These are phyloP conservation scores for Acrobasis consociella DNA, from an alignment of 2,888 invertebrate species.

Conservation along the genomic window DNA sequence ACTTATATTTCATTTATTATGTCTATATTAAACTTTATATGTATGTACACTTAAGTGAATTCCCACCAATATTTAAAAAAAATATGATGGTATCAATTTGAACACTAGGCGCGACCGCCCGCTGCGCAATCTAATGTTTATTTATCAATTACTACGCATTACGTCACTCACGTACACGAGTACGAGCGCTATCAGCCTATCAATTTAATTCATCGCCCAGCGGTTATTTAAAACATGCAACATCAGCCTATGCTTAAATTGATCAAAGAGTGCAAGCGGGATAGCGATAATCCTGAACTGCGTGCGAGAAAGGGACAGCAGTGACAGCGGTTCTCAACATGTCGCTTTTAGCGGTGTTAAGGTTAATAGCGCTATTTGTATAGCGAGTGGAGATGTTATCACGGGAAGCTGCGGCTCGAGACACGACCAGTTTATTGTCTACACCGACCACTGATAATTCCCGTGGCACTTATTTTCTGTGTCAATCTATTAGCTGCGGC, in stretches of 20 bases:
- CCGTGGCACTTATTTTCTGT: conserved; percentile 25
- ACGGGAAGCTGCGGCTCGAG: conserved; percentile 49
- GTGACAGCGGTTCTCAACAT: conserved; percentile 53
- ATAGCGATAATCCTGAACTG: conserved; percentile 25
- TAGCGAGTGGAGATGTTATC: conserved; percentile 67
- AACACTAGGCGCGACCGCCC: conserved; percentile 27
- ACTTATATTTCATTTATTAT: no score
- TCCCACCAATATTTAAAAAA: background rate
- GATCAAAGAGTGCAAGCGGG: conserved; percentile 43
- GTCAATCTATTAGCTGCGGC: conserved; percentile 17
- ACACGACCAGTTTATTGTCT: conserved; percentile 57
- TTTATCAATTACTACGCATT: conserved; percentile 66
- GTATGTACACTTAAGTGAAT: no score
- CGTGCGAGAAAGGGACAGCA: conserved; percentile 36
- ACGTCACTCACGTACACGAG: conserved; percentile 54
- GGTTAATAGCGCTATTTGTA: conserved; percentile 78
- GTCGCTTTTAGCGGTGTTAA: conserved; percentile 68
- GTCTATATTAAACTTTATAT: no score
- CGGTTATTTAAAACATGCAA: conserved; percentile 54
- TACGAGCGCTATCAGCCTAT: conserved; percentile 59
- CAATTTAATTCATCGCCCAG: conserved; percentile 62
- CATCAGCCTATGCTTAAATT: conserved; percentile 34
- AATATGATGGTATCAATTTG: conserved; percentile 7
- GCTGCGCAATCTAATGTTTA: conserved; percentile 48
- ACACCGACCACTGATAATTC: conserved; percentile 48